Evolutionary conservation across 2,113 vertebrate genomes (phyloP), one percentile per base, ranked within the genome.

Genomic region (Cottus gobio): DNA sequence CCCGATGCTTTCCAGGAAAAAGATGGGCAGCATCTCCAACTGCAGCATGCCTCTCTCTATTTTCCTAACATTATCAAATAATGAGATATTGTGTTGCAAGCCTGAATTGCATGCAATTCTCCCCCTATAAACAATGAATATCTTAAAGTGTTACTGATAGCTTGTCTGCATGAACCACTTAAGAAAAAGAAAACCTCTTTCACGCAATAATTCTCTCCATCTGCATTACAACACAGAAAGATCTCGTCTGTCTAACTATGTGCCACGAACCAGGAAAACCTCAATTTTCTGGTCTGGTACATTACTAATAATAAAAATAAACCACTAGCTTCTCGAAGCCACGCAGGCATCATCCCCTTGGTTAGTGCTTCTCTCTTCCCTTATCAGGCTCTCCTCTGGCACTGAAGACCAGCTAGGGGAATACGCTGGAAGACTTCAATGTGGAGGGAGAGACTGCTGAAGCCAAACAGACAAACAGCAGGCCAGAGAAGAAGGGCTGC

Each of bases 371-470:
- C 20, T 57, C 52, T 71, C 30, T 84, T 83, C 37, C 85, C 85
- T 86, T 87, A 86, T 86, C 81, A 50, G 72, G 71, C 79, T 70
- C 36, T 76, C 28, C 1, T 81, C 72, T 90, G 88, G 83, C 81
- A 66, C 22, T 10, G 30, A 52, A 11, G 48, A 70, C 31, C n/a
- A 50, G 57, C 68, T 20, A 28, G 16, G 63, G 30, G 57, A 69
- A 72, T 61, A 70, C 16, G 34, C 63, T 77, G 82, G 75, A 81
- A 22, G 22, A 42, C 84, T 30, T 89, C 88, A 69, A 80, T n/a
- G 31, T 50, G 56, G 31, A 82, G 7, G 54, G 65, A 82, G 63
- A 77, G 48, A 79, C 69, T 31, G 52, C 52, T 42, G 83, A 52
- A 80, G 86, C 78, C 83, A 75, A 77, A 79, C 31, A 82, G 77